phyloP scores from a whole-genome alignment of 2,113 vertebrate genomes.

The Cyanoliseus patagonus region DNA sequence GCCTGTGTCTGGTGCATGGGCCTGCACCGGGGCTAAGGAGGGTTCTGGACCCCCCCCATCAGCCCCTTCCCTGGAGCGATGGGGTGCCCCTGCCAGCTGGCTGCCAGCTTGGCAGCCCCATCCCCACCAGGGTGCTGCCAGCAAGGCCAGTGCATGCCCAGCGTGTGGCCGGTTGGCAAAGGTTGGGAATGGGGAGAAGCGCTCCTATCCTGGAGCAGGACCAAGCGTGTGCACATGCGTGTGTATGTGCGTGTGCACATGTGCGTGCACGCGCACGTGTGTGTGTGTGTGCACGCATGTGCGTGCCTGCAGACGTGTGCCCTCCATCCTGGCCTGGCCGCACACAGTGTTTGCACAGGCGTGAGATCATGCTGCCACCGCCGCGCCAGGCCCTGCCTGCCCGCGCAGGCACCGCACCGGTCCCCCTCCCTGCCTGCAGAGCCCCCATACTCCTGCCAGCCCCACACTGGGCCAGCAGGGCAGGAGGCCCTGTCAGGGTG shows the following conservation, averaged over 20 bases:
- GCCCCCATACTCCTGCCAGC: not conserved
- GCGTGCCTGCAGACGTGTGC: not conserved
- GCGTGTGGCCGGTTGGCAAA: not conserved
- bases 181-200: not conserved
- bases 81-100: fast-evolving
- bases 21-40: fast-evolving
- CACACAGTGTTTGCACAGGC: not conserved
- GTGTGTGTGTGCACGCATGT: not conserved
- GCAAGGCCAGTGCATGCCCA: fast-evolving
- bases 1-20: not conserved
- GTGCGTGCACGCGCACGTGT: too few relatives aligned
- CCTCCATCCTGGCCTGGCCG: not conserved
- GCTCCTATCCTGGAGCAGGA: not conserved
- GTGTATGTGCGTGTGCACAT: not conserved
- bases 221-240: not conserved
- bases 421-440: not conserved
- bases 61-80: fast-evolving
- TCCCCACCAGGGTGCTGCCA: fast-evolving
- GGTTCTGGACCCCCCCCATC: not conserved
- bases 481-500: not conserved
- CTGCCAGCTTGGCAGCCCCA: too few relatives aligned
- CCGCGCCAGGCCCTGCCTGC: not conserved
- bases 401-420: not conserved
- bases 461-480: not conserved
- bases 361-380: not conserved